Conservation (phyloP, 1,140 invertebrate species). For the Cyclina sinensis region DNA sequence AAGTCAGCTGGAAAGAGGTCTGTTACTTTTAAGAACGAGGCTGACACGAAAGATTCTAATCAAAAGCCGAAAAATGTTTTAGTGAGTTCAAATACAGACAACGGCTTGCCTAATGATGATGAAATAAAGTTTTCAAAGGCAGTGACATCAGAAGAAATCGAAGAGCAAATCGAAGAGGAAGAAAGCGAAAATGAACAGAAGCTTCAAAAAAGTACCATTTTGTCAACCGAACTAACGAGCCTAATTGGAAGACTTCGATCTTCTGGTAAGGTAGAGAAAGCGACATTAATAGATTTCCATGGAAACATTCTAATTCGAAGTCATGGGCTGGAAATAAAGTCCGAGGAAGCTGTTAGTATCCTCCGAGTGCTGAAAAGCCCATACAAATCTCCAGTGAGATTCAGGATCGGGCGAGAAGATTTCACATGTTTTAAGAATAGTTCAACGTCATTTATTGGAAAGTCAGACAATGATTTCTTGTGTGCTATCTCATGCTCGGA, state of each 20-base stretch:
- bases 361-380: background rate
- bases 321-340: background rate
- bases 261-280: slow-evolving; percentile 7
- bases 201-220: no score
- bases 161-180: background rate
- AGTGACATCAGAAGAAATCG: background rate
- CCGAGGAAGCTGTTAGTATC: background rate
- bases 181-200: no score
- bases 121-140: background rate
- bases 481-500: background rate
- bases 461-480: background rate
- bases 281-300: slow-evolving; percentile 22
- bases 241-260: background rate
- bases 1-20: no score
- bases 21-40: background rate
- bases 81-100: background rate
- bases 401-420: slow-evolving; percentile 11
- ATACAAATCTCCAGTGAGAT: background rate
- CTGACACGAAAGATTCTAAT: background rate
- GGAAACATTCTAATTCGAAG: slow-evolving; percentile 11
- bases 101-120: background rate
- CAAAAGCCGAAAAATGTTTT: background rate
- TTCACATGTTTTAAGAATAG: slow-evolving; percentile 15
- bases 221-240: background rate
- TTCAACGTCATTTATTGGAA: slow-evolving; percentile 10